Evolutionary conservation across 2,888 invertebrate genomes (phyloP).

Genomic region (Lepidochitona cinerea): DNA sequence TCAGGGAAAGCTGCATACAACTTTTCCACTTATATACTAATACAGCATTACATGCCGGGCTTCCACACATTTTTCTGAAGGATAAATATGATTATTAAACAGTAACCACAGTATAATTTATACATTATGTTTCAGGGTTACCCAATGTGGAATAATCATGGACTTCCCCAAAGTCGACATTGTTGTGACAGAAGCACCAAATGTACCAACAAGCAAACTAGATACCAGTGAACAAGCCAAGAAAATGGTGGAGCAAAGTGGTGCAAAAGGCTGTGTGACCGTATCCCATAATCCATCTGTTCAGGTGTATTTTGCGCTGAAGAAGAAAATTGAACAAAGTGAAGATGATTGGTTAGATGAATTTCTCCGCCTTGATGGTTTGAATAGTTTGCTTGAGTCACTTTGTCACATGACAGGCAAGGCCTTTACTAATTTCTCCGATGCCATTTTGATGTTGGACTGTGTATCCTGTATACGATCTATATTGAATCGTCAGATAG

Average conservation of each 20-base stretch:
- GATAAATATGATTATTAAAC: no score
- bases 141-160: no score
- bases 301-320: slow-evolving; percentile 54
- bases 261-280: neutral
- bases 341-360: slow-evolving; percentile 70
- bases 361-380: slow-evolving; percentile 71
- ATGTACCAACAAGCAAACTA: neutral
- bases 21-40: no score
- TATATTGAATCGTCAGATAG: slow-evolving; percentile 71
- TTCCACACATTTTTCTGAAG: no score
- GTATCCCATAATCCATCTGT: slow-evolving; percentile 5
- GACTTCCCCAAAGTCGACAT: no score
- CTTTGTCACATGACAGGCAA: slow-evolving; percentile 65
- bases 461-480: slow-evolving; percentile 71
- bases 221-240: neutral
- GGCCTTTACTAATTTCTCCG: slow-evolving; percentile 65
- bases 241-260: neutral
- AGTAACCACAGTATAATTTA: no score
- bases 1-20: no score
- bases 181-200: neutral
- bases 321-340: slow-evolving; percentile 52
- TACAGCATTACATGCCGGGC: no score
- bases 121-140: no score
- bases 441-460: slow-evolving; percentile 71
- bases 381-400: slow-evolving; percentile 70